Percentiles rank a stretch among this genome's conserved stretches.
phyloP scores from a whole-genome alignment of 2,113 vertebrate species.

The Leucosticte australis region DNA sequence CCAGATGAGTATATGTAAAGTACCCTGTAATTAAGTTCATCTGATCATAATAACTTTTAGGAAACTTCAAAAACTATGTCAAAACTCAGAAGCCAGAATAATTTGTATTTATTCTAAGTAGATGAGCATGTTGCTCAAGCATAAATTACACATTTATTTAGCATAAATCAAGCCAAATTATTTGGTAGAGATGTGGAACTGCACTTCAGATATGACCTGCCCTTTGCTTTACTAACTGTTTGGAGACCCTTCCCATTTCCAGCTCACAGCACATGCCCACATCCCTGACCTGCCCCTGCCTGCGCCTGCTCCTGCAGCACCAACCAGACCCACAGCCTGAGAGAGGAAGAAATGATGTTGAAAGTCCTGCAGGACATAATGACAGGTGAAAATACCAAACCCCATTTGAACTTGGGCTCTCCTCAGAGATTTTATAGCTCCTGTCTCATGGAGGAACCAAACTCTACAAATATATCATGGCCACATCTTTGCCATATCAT shows the following conservation, averaged over 20 bases:
- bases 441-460: neutral
- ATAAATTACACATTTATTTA: neutral
- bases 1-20: constrained; percentile 42
- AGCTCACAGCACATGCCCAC: fast-evolving
- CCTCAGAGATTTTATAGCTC: neutral
- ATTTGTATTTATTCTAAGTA: constrained; percentile 55
- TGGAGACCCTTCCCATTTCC: neutral
- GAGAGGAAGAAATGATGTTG: neutral
- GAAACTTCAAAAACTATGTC: constrained; percentile 51
- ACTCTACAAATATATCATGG: neutral
- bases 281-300: neutral
- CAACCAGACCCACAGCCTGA: neutral
- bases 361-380: neutral
- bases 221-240: neutral
- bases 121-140: neutral
- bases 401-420: neutral
- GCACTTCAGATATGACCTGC: neutral
- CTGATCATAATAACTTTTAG: constrained; percentile 46
- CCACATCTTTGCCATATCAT: fast-evolving
- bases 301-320: neutral
- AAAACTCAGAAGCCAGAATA: constrained; percentile 51
- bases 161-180: neutral
- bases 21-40: constrained; percentile 49
- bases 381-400: neutral
- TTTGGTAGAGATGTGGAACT: neutral